Conservation (phyloP, 2,113 vertebrate species). For the Mesoclemmys tuberculata region DNA sequence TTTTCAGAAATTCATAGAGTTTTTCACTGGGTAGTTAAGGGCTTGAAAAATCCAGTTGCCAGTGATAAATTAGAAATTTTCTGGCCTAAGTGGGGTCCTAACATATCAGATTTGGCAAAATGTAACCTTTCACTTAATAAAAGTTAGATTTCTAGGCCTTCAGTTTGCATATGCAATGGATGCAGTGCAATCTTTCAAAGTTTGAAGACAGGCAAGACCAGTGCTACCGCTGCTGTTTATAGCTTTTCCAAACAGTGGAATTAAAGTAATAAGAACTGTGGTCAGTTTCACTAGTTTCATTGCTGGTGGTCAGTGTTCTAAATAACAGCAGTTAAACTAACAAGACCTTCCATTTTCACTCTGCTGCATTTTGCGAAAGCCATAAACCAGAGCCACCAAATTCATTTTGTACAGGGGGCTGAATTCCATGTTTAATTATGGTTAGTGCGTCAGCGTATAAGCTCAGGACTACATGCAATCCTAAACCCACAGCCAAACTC, state of each 20-base stretch:
- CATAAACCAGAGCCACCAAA: neutral
- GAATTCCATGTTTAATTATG: neutral
- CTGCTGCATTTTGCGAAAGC: neutral
- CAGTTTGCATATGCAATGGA: rapidly evolving
- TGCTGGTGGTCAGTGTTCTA: neutral
- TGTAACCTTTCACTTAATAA: neutral
- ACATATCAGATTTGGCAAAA: neutral
- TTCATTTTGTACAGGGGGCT: neutral
- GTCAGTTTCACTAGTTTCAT: neutral
- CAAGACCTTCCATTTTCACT: neutral
- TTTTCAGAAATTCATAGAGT: neutral
- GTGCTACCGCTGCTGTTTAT: neutral
- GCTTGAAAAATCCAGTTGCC: neutral
- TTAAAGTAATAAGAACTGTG: neutral
- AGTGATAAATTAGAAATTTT: neutral
- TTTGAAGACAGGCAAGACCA: neutral
- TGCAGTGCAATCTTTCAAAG: neutral
- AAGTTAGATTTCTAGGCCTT: neutral
- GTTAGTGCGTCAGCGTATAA: neutral
- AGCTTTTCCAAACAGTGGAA: neutral
- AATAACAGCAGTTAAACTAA: neutral
- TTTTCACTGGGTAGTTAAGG: neutral
- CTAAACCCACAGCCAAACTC: neutral
- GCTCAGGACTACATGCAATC: neutral
- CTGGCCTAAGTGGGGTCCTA: neutral